Conservation (phyloP, 1,140 invertebrate species). For the Brachionus koreanus region DNA sequence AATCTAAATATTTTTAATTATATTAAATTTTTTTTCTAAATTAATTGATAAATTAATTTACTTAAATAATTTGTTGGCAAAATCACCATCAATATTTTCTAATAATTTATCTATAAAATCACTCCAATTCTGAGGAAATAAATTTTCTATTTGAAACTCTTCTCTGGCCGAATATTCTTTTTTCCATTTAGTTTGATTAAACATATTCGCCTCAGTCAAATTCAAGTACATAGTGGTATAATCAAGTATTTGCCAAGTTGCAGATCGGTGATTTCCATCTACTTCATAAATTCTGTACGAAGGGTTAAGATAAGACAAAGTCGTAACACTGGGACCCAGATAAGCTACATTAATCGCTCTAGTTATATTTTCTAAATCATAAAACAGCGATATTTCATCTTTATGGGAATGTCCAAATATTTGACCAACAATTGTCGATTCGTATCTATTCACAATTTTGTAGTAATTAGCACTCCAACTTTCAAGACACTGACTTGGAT, state of each 20-base stretch:
- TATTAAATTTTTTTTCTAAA: background rate
- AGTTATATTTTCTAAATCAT: slow-evolving; percentile 49
- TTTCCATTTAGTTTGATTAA: slow-evolving; percentile 28
- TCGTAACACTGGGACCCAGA: slow-evolving; percentile 83
- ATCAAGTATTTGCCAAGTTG: slow-evolving; percentile 6
- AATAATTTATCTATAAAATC: background rate
- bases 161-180: slow-evolving; percentile 24
- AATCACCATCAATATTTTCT: background rate
- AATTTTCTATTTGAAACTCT: slow-evolving; percentile 1
- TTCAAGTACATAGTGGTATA: slow-evolving; percentile 25
- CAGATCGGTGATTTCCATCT: slow-evolving; percentile 3
- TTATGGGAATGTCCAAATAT: slow-evolving; percentile 61
- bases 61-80: slow-evolving; percentile 6
- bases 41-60: background rate
- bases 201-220: background rate
- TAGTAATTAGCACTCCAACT: slow-evolving; percentile 63
- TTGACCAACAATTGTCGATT: slow-evolving; percentile 59
- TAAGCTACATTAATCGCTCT: slow-evolving; percentile 78
- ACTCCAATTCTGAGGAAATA: slow-evolving; percentile 27
- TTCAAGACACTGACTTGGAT: slow-evolving; percentile 68
- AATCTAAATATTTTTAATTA: background rate
- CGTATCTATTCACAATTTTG: slow-evolving; percentile 53
- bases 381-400: slow-evolving; percentile 59
- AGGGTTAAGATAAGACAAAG: slow-evolving; percentile 62
- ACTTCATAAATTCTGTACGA: slow-evolving; percentile 37